A percentile compares a stretch with the other conserved stretches of the same genome.
Conservation (phyloP, 2,797 vertebrate genomes). For the Acestrorhynchus altus region DNA sequence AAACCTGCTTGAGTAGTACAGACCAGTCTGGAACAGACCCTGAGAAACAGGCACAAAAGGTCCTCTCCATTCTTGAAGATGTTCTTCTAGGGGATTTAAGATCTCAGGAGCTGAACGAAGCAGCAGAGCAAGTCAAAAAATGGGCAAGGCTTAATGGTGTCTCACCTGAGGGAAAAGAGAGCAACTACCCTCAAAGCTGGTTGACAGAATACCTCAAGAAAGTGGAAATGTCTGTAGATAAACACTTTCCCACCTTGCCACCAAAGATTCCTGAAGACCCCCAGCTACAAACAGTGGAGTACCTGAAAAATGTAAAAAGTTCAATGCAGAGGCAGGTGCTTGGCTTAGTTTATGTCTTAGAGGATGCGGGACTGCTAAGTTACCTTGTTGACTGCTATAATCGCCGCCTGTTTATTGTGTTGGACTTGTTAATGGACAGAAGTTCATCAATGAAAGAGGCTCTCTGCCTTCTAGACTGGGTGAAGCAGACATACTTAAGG, state of each 20-base stretch:
- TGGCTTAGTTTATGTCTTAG: constrained; percentile 36
- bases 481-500: constrained; percentile 57
- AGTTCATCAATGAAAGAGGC: constrained; percentile 20
- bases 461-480: constrained; percentile 61
- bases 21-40: not conserved
- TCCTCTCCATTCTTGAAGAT: not conserved
- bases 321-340: constrained; percentile 3
- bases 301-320: constrained; percentile 35
- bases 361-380: constrained; percentile 11
- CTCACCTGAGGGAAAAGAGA: not conserved
- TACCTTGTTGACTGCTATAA: constrained; percentile 54
- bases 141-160: constrained; percentile 7
- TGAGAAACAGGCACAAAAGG: fast-evolving
- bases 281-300: not conserved
- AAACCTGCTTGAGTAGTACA: not conserved
- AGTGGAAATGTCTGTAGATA: constrained; percentile 47
- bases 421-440: constrained; percentile 57
- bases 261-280: not conserved
- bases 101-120: not conserved
- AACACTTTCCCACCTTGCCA: constrained; percentile 56
- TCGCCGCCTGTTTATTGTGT: constrained; percentile 23
- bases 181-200: not conserved
- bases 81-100: not conserved
- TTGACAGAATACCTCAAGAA: not conserved
- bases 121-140: constrained; percentile 14